A percentile compares a stretch with the other conserved stretches of the same genome.
Conservation (phyloP, 2,113 vertebrate genomes). For the Prunella himalayana region DNA sequence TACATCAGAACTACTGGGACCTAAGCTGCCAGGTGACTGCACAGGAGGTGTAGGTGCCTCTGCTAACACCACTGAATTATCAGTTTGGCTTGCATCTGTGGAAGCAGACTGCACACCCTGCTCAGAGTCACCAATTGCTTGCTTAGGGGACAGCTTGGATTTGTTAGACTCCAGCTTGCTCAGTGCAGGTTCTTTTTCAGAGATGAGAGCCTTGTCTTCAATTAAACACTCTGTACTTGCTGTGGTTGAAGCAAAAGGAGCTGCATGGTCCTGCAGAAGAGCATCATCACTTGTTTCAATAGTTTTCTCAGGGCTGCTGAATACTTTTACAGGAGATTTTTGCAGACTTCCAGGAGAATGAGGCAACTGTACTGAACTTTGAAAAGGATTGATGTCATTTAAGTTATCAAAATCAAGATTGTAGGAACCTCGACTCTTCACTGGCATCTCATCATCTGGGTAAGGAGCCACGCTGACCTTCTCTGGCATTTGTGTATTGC, state of each 20-base stretch:
- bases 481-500: conserved; percentile 4
- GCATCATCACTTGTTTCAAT: neutral
- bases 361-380: conserved; percentile 8
- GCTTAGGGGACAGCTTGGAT: neutral
- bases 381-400: conserved; percentile 18
- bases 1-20: conserved; percentile 59
- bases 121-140: neutral
- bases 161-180: neutral
- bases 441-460: conserved; percentile 21
- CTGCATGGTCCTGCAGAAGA: neutral
- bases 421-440: conserved; percentile 67
- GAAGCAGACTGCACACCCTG: neutral
- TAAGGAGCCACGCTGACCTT: neutral
- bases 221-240: neutral
- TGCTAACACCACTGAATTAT: neutral
- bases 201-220: neutral
- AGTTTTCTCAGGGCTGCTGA: neutral
- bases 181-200: neutral
- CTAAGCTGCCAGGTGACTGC: conserved; percentile 57
- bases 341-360: neutral
- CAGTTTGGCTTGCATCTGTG: neutral
- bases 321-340: neutral
- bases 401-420: conserved; percentile 62
- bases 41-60: neutral
- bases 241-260: neutral